Base-by-base conservation (phyloP, 2,797 vertebrate genomes). In the Natrix natrix region DNA sequence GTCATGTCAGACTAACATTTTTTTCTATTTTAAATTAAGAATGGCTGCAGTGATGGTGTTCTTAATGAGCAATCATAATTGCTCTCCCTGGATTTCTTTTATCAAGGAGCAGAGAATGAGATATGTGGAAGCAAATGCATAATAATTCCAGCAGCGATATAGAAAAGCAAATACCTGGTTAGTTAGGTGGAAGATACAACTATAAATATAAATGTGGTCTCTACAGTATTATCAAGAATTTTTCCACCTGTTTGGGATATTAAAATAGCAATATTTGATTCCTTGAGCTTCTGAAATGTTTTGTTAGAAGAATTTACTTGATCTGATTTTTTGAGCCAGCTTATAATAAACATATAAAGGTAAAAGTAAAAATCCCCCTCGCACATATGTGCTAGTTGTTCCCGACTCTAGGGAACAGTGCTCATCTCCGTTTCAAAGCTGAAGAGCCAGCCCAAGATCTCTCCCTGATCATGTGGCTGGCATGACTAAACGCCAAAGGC, bases 31-130 rank as follows among this genome's bases (percentile, higher is more conserved):
- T 63, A 78, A 92, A 92, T 63, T 90, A 83, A 92, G 52, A 86
- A 92, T 37, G 37, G 57, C 66, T 94, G 59, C 52, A 91, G 91
- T 52, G 32, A 88, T 78, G 60, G 61, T 91, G 66, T 83, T 91
- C 86, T 92, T 92, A 91, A 92, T 90, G 86, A 91, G 86, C 17
- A 87, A 92, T 86, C 93, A 88, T 92, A 94, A 91, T 91, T 94
- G 52, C 69, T 66, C 86, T 94, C 66, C 43, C 91, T 83, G 57
- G 89, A n/a, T 55, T 89, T 92, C 56, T 37, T 74, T 91, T 69
- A 91, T 83, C 86, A 92, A 92, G 91, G 26, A 91, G 88, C 89
- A 63, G 22, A 24, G 57, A 91, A 69, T 92, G 83, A 74, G 90
- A 60, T 78, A 78, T 54, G 48, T 37, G 83, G 22, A 90, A 78